phyloP scores from a whole-genome alignment of 2,113 vertebrate genomes.

The Podiceps cristatus region DNA sequence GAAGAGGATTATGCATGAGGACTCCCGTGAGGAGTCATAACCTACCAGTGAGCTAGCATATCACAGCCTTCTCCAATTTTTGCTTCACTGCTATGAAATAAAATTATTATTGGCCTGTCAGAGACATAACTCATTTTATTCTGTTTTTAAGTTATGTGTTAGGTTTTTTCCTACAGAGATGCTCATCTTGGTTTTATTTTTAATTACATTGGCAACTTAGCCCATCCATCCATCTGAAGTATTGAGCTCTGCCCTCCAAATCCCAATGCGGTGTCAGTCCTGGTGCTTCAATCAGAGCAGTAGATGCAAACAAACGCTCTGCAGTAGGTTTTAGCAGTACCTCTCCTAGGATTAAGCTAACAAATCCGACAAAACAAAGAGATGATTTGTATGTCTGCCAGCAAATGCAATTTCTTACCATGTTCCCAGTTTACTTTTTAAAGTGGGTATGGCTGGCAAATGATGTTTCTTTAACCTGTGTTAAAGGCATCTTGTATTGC shows the following conservation, averaged over 20 bases:
- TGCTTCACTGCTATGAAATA: not conserved
- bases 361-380: not conserved
- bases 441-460: not conserved
- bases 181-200: not conserved
- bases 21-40: not conserved
- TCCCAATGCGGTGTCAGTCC: accelerated
- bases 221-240: not conserved
- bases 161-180: not conserved
- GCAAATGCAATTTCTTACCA: not conserved
- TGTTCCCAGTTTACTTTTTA: not conserved
- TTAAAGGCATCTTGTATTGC: not conserved
- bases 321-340: not conserved
- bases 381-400: not conserved
- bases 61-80: not conserved
- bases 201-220: not conserved
- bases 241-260: accelerated
- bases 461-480: not conserved
- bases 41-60: not conserved
- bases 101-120: not conserved
- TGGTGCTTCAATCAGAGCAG: not conserved
- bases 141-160: not conserved
- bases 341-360: not conserved
- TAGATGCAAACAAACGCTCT: not conserved
- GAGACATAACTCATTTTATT: not conserved
- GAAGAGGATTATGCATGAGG: not conserved